Conservation (phyloP, 2,888 invertebrate species). For the Pasiphila rectangulata region DNA sequence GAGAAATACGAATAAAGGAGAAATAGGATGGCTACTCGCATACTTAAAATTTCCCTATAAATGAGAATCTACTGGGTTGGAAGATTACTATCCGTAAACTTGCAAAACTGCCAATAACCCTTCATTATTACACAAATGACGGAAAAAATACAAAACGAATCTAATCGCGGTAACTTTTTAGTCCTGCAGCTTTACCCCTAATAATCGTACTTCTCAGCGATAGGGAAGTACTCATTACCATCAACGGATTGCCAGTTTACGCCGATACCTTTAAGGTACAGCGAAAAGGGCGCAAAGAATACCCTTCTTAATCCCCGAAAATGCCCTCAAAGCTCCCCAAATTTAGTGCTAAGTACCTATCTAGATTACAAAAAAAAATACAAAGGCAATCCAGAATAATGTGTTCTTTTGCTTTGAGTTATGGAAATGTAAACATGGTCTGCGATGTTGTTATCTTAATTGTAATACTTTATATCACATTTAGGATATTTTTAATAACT, state of each 20-base stretch:
- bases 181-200: slow-evolving; percentile 56
- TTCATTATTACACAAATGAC: background rate
- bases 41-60: too few relatives aligned
- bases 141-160: slow-evolving; percentile 46
- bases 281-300: slow-evolving; percentile 67
- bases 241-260: slow-evolving; percentile 69
- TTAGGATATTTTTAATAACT: too few relatives aligned
- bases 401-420: too few relatives aligned
- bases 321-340: slow-evolving; percentile 70
- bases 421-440: too few relatives aligned
- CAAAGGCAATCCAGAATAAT: too few relatives aligned
- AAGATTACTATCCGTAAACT: background rate
- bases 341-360: slow-evolving; percentile 78
- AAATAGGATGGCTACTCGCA: too few relatives aligned
- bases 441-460: too few relatives aligned
- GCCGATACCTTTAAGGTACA: slow-evolving; percentile 75
- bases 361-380: slow-evolving; percentile 67
- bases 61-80: too few relatives aligned
- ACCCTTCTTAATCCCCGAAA: slow-evolving; percentile 62
- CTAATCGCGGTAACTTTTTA: slow-evolving; percentile 55
- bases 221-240: slow-evolving; percentile 74
- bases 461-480: too few relatives aligned
- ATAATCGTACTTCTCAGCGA: slow-evolving; percentile 72
- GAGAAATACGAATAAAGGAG: too few relatives aligned
- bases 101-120: background rate